These are phyloP conservation scores for Porites lutea DNA, from an alignment of 64 coral and sea anemone species.

Conservation along the genomic window DNA sequence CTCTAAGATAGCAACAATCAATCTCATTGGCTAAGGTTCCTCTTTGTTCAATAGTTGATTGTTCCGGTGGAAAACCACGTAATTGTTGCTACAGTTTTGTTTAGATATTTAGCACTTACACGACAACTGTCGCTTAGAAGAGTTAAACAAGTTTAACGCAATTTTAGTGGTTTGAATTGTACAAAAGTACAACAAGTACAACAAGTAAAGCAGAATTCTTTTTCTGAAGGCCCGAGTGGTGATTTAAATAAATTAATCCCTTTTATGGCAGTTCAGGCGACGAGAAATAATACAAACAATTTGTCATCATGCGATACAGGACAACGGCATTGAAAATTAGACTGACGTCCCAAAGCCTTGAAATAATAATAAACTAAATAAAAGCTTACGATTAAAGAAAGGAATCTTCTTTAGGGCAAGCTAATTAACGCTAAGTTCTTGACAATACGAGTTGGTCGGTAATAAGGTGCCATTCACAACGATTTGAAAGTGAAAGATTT, in stretches of 20 bases:
- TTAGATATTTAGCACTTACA: neutral
- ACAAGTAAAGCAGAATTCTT: neutral
- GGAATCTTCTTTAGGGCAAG: neutral
- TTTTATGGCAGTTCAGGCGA: neutral
- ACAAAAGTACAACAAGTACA: neutral
- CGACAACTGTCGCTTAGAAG: no score
- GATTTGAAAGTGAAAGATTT: neutral
- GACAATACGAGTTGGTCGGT: neutral
- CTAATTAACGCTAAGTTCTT: constrained; percentile 17
- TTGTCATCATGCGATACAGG: neutral
- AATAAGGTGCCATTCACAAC: neutral
- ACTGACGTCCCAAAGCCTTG: neutral
- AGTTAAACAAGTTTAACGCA: no score
- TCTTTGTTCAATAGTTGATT: constrained; percentile 20
- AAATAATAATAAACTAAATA: constrained; percentile 16
- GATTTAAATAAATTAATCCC: constrained; percentile 15
- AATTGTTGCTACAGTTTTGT: constrained; percentile 12
- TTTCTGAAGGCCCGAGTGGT: neutral
- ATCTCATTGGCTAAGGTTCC: constrained; percentile 7
- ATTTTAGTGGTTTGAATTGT: no score
- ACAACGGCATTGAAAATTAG: constrained; percentile 9
- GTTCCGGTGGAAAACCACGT: neutral
- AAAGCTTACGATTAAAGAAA: constrained; percentile 14
- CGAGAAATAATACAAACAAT: constrained; percentile 3
- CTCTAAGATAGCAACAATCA: neutral